Evolutionary conservation across 2,113 vertebrate species (phyloP).

Genomic region (Promerops cafer): DNA sequence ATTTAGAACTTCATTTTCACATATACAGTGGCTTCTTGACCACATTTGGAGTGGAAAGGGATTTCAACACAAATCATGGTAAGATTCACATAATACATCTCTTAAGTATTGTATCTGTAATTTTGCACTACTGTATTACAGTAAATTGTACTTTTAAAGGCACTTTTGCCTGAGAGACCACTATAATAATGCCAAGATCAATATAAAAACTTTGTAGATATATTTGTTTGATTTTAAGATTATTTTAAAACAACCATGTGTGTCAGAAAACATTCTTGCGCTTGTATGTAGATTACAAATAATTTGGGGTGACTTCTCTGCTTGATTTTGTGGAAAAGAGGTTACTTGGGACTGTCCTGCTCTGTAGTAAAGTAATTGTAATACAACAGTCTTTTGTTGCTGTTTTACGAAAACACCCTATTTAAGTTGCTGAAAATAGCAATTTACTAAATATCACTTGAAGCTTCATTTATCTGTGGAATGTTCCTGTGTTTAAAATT

Average conservation of each 20-base stretch:
- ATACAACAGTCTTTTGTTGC: background rate
- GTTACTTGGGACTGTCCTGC: background rate
- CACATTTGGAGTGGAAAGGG: background rate
- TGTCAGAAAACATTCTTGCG: background rate
- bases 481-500: slow-evolving; percentile 13
- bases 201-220: background rate
- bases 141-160: background rate
- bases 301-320: background rate
- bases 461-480: background rate
- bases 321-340: slow-evolving; percentile 20
- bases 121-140: background rate
- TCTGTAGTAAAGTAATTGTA: background rate
- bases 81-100: background rate
- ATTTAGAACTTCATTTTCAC: background rate
- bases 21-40: background rate
- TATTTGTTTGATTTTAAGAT: background rate
- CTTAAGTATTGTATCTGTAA: background rate
- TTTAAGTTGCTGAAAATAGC: slow-evolving; percentile 16
- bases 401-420: slow-evolving; percentile 11
- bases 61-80: background rate
- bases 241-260: background rate
- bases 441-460: slow-evolving; percentile 29
- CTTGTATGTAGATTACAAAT: background rate
- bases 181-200: background rate
- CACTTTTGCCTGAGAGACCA: background rate